phyloP scores from a whole-genome alignment of 2,113 vertebrate species.

The Microtus montanus region DNA sequence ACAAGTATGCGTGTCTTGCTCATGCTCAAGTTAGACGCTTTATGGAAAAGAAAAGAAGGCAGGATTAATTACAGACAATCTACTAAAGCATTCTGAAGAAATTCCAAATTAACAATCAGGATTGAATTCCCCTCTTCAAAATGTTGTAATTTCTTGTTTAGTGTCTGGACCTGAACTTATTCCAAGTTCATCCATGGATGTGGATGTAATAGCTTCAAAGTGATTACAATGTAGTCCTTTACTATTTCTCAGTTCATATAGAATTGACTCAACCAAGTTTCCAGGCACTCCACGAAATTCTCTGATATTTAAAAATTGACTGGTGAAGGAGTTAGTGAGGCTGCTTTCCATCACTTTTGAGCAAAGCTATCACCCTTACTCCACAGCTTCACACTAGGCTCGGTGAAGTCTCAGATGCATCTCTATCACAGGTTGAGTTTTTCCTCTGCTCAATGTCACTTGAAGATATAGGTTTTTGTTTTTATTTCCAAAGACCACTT shows the following conservation, averaged over 20 bases:
- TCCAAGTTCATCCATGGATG: neutral
- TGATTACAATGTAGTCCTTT: neutral
- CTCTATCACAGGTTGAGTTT: neutral
- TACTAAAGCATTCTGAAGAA: neutral
- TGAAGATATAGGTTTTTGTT: neutral
- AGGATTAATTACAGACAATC: neutral
- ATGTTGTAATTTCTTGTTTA: neutral
- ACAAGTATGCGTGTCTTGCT: neutral
- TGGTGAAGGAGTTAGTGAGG: neutral
- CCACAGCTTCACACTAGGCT: neutral
- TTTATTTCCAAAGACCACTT: neutral
- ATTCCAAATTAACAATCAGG: neutral
- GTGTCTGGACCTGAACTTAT: neutral
- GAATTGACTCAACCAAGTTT: neutral
- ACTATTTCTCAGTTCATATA: neutral
- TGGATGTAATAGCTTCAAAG: neutral
- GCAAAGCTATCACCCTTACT: neutral
- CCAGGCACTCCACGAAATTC: fast-evolving
- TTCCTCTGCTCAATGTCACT: neutral
- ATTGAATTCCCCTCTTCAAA: neutral
- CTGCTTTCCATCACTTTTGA: neutral
- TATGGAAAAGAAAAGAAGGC: neutral
- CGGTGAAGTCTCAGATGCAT: neutral
- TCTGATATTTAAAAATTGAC: neutral
- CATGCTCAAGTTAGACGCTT: neutral